These are phyloP conservation scores for Tiliqua scincoides DNA, from an alignment of 2,113 vertebrate genomes.

Conservation along the genomic window DNA sequence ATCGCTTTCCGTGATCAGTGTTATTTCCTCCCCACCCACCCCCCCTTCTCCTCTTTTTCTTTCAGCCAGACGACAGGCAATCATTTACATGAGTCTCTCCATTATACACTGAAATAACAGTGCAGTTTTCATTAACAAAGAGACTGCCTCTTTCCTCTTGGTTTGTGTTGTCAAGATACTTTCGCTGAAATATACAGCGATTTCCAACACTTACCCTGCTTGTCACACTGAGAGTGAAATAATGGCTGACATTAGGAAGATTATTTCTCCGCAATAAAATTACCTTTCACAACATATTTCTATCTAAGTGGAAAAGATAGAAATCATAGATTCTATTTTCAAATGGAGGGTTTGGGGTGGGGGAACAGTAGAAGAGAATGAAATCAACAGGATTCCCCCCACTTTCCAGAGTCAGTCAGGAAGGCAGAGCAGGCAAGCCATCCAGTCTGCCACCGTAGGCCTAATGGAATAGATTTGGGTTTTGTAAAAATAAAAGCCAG, in stretches of 20 bases:
- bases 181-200: slow-evolving; percentile 72
- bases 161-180: slow-evolving; percentile 77
- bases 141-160: slow-evolving; percentile 70
- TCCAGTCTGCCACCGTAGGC: slow-evolving; percentile 30
- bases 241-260: slow-evolving; percentile 77
- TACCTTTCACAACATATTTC: slow-evolving; percentile 78
- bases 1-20: slow-evolving; percentile 16
- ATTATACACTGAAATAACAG: slow-evolving; percentile 74
- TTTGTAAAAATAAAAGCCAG: not conserved
- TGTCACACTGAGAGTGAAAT: slow-evolving; percentile 78
- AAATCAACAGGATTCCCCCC: slow-evolving; percentile 61
- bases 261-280: slow-evolving; percentile 76
- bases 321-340: slow-evolving; percentile 75
- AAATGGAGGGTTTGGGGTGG: slow-evolving; percentile 37
- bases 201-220: slow-evolving; percentile 75
- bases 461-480: slow-evolving; percentile 13
- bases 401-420: not conserved
- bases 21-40: slow-evolving; percentile 8
- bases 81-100: slow-evolving; percentile 74
- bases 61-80: slow-evolving; percentile 65
- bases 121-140: slow-evolving; percentile 75
- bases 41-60: slow-evolving; percentile 45
- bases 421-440: slow-evolving; percentile 5
- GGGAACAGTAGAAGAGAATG: slow-evolving; percentile 41
- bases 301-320: slow-evolving; percentile 75